These are phyloP conservation scores for Siniperca scherzeri DNA, from an alignment of 2,797 vertebrate genomes.

Conservation along the genomic window DNA sequence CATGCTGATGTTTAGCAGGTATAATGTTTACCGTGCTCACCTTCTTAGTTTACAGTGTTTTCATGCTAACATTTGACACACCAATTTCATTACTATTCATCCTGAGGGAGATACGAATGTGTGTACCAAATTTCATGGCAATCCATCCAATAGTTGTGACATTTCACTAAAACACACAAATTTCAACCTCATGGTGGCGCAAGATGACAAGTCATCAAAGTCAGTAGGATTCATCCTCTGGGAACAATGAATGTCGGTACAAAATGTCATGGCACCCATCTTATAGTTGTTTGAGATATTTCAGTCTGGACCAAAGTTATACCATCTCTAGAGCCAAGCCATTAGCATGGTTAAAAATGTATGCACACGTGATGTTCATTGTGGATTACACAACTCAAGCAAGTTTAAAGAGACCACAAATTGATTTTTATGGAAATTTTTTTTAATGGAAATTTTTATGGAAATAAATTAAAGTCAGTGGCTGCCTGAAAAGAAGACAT, in stretches of 20 bases:
- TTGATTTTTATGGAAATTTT: not conserved
- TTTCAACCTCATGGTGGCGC: not conserved
- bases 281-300: not conserved
- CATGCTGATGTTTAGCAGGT: not conserved
- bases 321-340: not conserved
- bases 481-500: not conserved
- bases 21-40: not conserved
- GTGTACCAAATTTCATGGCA: not conserved
- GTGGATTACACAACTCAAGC: not conserved
- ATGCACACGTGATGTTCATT: not conserved
- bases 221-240: not conserved
- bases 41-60: not conserved
- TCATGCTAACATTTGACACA: not conserved
- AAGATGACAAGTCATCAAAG: not conserved
- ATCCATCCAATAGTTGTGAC: not conserved
- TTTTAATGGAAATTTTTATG: too few species aligned
- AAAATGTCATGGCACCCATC: not conserved
- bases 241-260: not conserved
- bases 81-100: not conserved
- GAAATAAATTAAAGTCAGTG: not conserved
- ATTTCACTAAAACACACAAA: not conserved
- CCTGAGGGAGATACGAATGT: not conserved
- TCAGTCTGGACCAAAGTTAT: not conserved
- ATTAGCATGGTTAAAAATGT: not conserved
- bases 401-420: not conserved